Conservation (phyloP, 2,113 vertebrate genomes). For the Chrysemys picta region DNA sequence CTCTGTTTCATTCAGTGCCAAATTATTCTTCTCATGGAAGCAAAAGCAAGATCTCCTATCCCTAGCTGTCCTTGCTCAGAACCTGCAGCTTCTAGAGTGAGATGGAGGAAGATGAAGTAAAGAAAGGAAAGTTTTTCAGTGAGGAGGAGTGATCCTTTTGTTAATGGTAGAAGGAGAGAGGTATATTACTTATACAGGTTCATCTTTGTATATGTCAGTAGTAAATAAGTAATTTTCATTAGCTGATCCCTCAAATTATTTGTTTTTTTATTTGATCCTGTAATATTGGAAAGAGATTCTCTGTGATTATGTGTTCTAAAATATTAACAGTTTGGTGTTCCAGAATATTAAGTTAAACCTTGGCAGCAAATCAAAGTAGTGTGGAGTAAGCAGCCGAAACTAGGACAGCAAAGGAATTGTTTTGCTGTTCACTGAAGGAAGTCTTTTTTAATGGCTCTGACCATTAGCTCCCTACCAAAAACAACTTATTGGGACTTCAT, state of each 20-base stretch:
- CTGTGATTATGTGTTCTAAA: constrained; percentile 38
- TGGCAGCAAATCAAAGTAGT: constrained; percentile 63
- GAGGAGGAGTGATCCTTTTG: neutral
- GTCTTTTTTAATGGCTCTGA: constrained; percentile 46
- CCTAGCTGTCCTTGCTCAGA: neutral
- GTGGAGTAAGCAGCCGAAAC: constrained; percentile 62
- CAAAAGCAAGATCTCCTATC: neutral
- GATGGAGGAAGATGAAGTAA: neutral
- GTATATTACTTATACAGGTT: neutral
- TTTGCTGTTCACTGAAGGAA: constrained; percentile 62
- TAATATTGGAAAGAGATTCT: neutral
- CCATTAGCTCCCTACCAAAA: constrained; percentile 55
- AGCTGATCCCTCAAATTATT: neutral
- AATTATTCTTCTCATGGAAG: neutral
- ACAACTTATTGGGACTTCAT: constrained; percentile 63
- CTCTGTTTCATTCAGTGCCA: neutral
- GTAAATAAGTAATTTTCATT: neutral
- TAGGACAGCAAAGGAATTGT: constrained; percentile 78
- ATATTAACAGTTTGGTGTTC: constrained; percentile 53
- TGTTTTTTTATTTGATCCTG: neutral
- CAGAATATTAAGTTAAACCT: constrained; percentile 60
- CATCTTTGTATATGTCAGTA: neutral
- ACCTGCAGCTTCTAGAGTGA: neutral
- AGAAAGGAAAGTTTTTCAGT: neutral
- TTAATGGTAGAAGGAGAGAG: accelerated